Percentiles rank a stretch among this genome's conserved stretches.
phyloP scores from a whole-genome alignment of 2,888 invertebrate genomes.

The Drosophila siamana region DNA sequence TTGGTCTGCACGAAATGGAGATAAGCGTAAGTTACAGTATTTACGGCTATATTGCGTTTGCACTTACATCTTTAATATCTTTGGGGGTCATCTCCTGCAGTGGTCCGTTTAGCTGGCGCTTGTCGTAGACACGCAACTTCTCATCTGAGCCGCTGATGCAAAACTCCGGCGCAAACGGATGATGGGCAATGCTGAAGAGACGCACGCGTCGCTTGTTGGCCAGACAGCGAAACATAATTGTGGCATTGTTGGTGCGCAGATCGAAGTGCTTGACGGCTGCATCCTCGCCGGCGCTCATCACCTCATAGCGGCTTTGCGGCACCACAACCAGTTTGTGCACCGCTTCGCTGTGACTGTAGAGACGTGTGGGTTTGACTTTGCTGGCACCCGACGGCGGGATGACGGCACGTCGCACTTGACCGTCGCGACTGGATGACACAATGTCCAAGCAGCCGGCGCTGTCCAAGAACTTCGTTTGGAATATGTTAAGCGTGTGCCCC shows the following conservation, averaged over 20 bases:
- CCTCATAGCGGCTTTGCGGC: slow-evolving; percentile 90
- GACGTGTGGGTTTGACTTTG: slow-evolving; percentile 85
- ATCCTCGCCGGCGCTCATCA: slow-evolving; percentile 96
- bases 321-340: slow-evolving; percentile 94
- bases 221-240: slow-evolving; percentile 81
- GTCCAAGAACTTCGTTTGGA: slow-evolving; percentile 95
- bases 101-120: slow-evolving; percentile 87
- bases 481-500: slow-evolving; percentile 95
- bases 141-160: slow-evolving; percentile 94
- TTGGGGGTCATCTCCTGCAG: slow-evolving; percentile 86
- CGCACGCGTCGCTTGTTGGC: slow-evolving; percentile 87
- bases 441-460: slow-evolving; percentile 90
- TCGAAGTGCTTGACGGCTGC: slow-evolving; percentile 93
- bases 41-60: no score
- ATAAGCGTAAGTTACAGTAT: background rate
- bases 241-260: slow-evolving; percentile 87
- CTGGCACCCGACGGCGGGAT: slow-evolving; percentile 87
- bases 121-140: slow-evolving; percentile 91
- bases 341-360: slow-evolving; percentile 90
- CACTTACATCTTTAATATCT: slow-evolving; percentile 50
- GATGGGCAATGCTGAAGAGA: slow-evolving; percentile 94
- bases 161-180: slow-evolving; percentile 93
- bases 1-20: slow-evolving; percentile 47
- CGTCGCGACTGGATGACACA: slow-evolving; percentile 95
- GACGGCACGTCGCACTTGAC: slow-evolving; percentile 90